Percentiles rank a stretch among this genome's conserved stretches.
Conservation (phyloP, 2,797 vertebrate species). For the Hapalemur alaotrensis region DNA sequence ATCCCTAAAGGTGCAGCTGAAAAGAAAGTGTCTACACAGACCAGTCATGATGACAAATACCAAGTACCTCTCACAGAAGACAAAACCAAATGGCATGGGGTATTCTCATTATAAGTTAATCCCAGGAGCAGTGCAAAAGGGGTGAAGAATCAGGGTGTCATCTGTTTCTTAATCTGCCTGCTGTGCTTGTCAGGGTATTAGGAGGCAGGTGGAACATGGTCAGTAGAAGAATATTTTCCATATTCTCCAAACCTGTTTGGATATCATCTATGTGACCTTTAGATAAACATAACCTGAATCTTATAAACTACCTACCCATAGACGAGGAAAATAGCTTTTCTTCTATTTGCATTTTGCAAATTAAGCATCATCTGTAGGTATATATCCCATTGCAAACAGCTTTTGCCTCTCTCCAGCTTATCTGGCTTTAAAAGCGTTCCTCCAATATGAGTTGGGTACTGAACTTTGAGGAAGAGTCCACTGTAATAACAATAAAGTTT, state of each 20-base stretch:
- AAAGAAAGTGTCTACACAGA: slow-evolving; percentile 33
- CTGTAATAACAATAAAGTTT: slow-evolving; percentile 90
- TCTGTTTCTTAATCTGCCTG: background rate
- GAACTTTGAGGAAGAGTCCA: slow-evolving; percentile 88
- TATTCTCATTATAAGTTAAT: slow-evolving; percentile 6
- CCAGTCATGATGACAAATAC: slow-evolving; percentile 38
- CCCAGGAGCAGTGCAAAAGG: background rate
- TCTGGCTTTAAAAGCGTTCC: slow-evolving; percentile 78
- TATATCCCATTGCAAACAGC: slow-evolving; percentile 65
- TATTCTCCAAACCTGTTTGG: background rate
- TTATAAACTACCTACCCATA: slow-evolving; percentile 59
- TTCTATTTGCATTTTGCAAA: slow-evolving; percentile 80
- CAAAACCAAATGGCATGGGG: background rate
- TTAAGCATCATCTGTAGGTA: slow-evolving; percentile 76
- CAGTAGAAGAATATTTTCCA: background rate
- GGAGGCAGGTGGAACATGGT: background rate
- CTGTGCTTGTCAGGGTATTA: background rate
- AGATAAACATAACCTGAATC: slow-evolving; percentile 66
- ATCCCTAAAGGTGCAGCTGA: slow-evolving; percentile 37
- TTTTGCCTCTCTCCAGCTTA: slow-evolving; percentile 76
- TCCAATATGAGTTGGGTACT: slow-evolving; percentile 82
- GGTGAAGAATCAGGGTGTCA: background rate
- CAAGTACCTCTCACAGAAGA: background rate
- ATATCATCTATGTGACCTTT: slow-evolving; percentile 64
- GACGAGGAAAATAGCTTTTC: slow-evolving; percentile 74